Percentiles rank a stretch among this genome's conserved stretches.
Conservation (phyloP, 1,140 invertebrate genomes). For the Streblospio benedicti region DNA sequence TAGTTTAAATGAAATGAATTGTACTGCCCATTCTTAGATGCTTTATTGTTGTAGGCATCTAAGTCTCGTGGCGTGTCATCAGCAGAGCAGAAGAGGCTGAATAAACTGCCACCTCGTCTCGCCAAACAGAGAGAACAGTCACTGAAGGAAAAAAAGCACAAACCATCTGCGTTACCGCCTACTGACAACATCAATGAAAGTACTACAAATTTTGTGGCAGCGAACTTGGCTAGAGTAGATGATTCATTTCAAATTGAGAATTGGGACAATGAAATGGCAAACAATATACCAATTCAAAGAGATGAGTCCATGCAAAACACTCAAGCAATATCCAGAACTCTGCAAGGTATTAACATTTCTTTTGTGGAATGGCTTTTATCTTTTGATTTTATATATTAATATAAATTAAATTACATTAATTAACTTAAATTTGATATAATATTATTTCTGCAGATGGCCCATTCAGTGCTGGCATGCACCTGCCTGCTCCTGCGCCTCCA, state of each 20-base stretch:
- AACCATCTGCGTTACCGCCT: neutral
- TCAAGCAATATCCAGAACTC: slow-evolving; percentile 5
- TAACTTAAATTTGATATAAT: too few relatives aligned
- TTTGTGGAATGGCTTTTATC: neutral
- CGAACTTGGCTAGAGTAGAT: neutral
- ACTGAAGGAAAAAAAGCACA: slow-evolving; percentile 29
- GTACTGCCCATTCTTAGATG: neutral
- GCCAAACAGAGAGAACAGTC: slow-evolving; percentile 60
- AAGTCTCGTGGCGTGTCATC: slow-evolving; percentile 37
- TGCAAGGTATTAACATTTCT: slow-evolving; percentile 8
- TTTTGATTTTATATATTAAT: slow-evolving; percentile 7
- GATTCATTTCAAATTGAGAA: slow-evolving; percentile 34
- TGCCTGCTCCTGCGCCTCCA: slow-evolving; percentile 56
- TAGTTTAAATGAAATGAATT: slow-evolving; percentile 5
- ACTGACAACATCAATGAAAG: neutral
- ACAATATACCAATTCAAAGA: slow-evolving; percentile 35
- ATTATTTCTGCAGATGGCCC: neutral
- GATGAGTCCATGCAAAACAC: neutral
- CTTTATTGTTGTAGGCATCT: neutral
- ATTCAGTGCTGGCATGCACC: neutral
- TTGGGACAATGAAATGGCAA: slow-evolving; percentile 45
- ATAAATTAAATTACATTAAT: too few relatives aligned
- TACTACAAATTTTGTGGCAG: neutral
- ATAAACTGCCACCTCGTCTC: slow-evolving; percentile 67
- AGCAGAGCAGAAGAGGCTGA: slow-evolving; percentile 51